Conservation (phyloP, 2,113 vertebrate species). For the Mola mola region DNA sequence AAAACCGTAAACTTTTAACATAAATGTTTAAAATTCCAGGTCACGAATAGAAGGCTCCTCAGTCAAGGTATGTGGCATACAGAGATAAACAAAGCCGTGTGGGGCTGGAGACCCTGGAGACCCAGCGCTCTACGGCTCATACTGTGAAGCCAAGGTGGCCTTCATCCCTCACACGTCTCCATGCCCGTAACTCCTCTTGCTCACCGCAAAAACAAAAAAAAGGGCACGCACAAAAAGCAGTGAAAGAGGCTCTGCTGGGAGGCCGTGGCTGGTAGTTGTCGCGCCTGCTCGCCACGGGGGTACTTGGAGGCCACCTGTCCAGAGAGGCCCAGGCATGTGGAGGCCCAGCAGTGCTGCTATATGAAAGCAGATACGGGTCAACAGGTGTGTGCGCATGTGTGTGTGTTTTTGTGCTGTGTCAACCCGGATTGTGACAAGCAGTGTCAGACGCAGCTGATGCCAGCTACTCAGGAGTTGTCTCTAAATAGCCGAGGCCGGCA, state of each 20-base stretch:
- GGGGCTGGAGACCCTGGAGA: background rate
- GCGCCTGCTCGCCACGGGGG: slow-evolving; percentile 34
- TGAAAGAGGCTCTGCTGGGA: slow-evolving; percentile 11
- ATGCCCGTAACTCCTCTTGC: background rate
- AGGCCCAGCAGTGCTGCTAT: slow-evolving; percentile 61
- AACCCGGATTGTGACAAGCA: slow-evolving; percentile 64
- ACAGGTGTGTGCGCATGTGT: slow-evolving; percentile 73
- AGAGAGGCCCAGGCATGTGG: slow-evolving; percentile 44
- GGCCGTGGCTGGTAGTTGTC: slow-evolving; percentile 19
- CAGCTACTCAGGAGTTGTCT: slow-evolving; percentile 69
- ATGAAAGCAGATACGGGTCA: slow-evolving; percentile 81
- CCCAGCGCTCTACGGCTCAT: no score
- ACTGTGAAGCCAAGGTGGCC: no score
- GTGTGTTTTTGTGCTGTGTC: slow-evolving; percentile 30
- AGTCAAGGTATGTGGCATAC: background rate
- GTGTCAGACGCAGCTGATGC: slow-evolving; percentile 73
- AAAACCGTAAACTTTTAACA: no score
- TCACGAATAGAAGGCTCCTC: no score
- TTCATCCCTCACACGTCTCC: background rate
- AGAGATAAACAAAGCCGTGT: slow-evolving; percentile 6
- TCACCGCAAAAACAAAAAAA: background rate
- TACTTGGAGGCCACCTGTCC: slow-evolving; percentile 75
- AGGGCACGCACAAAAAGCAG: background rate
- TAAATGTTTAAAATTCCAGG: no score
- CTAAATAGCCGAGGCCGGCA: slow-evolving; percentile 78